A percentile compares a stretch with the other conserved stretches of the same genome.
Conservation (phyloP, 2,888 invertebrate species). For the Macrophya alboannulata region DNA sequence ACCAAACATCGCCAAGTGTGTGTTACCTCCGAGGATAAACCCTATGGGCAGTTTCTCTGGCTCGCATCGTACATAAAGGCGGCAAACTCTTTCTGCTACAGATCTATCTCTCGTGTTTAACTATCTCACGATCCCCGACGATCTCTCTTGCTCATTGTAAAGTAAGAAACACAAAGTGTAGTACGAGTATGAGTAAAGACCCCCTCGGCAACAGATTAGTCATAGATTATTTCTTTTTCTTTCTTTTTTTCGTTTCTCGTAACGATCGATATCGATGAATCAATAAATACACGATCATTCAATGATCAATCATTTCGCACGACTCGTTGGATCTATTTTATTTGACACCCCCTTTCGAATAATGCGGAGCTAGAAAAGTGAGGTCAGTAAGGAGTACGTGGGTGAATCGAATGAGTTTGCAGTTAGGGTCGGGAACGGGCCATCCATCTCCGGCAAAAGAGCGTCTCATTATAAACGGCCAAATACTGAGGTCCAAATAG, state of each 20-base stretch:
- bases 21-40: constrained; percentile 5
- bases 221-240: neutral
- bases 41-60: constrained; percentile 55
- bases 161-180: neutral
- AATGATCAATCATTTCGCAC: too few relatives aligned
- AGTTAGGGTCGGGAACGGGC: neutral
- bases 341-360: too few relatives aligned
- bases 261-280: too few relatives aligned
- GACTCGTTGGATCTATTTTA: too few relatives aligned
- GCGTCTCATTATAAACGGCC: constrained; percentile 66
- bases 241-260: neutral
- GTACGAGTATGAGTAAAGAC: neutral
- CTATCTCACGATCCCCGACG: constrained; percentile 75
- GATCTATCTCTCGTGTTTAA: constrained; percentile 77
- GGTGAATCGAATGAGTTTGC: neutral
- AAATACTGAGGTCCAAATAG: constrained; percentile 72
- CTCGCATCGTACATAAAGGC: constrained; percentile 56
- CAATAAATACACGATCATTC: too few relatives aligned
- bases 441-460: constrained; percentile 50
- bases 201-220: neutral
- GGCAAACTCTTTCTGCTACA: constrained; percentile 70
- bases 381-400: neutral
- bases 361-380: neutral
- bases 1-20: constrained; percentile 72
- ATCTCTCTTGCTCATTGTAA: neutral